Base-by-base conservation (phyloP, 2,888 invertebrate genomes). In the Tolmerus cingulatus region DNA sequence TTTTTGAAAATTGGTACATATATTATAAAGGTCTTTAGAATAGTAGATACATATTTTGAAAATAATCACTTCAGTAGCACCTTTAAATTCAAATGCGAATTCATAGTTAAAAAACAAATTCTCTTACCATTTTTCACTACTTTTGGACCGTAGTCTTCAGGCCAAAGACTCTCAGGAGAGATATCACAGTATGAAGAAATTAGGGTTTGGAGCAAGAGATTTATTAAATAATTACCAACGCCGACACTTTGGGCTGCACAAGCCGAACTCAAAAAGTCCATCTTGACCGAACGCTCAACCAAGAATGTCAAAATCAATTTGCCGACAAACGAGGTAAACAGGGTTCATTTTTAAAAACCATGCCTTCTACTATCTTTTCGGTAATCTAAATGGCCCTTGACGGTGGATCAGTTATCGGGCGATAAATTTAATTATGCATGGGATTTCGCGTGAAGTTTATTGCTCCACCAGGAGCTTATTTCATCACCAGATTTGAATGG, bases 151-250 rank as follows among this genome's bases (percentile, higher is more conserved):
- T 89, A 90, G 88, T 95, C 94, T 9, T 90, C 90, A 0, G 95
- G 95, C 93, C 95, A 95, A n/a, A 93, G 89, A 12, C 92, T 91
- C 77, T 93, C 92, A 0, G 93, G 92, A 8, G 92, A 92, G 23
- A 95, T 89, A 0, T 93, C 92, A 89, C 95, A 94, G 43, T 66
- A 37, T 1, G 84, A 55, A 19, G 74, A 23, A 27, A 84, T 8
- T 9, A 84, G 14, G 3, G 84, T 66, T 84, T 74, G 84, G 40
- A 96, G 90, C 0, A 95, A 91, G 1, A 94, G 93, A 1, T 93
- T 90, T 87, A 96, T 95, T 87, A 95, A 78, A 91, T 90, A 93
- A 19, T 90, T 91, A 3, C 90, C 89, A 1, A 89, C 5, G 0
- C 92, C 92, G 4, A 90, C 88, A 77, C 90, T 91, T 9, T 89